phyloP scores from a whole-genome alignment of 2,888 invertebrate genomes.

The Agelastica alni region DNA sequence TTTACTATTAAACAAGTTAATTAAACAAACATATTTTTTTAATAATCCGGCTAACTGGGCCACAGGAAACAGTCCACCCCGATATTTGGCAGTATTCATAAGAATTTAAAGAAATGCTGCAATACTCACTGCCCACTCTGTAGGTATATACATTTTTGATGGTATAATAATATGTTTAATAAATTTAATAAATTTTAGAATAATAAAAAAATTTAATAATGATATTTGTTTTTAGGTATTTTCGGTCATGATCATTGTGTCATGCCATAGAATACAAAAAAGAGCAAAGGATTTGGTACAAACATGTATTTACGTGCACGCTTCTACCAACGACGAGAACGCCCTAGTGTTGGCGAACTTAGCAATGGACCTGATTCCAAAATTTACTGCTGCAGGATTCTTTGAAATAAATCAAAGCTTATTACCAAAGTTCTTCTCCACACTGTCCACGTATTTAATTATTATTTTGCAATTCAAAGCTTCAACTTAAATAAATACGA shows the following conservation, averaged over 20 bases:
- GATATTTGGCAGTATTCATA: too few relatives aligned
- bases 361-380: constrained; percentile 4
- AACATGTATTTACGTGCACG: constrained; percentile 6
- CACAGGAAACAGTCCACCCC: too few relatives aligned
- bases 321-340: background rate
- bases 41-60: too few relatives aligned
- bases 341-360: constrained; percentile 5
- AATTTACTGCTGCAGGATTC: constrained; percentile 16
- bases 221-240: constrained; percentile 12
- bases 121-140: too few relatives aligned
- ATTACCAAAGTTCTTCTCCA: constrained; percentile 6
- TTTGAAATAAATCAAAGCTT: constrained; percentile 12
- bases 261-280: constrained; percentile 10
- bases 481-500: too few relatives aligned
- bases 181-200: too few relatives aligned
- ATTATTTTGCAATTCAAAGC: constrained; percentile 12
- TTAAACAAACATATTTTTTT: too few relatives aligned
- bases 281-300: constrained; percentile 1
- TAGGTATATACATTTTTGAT: too few relatives aligned
- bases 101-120: too few relatives aligned
- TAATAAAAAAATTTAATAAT: too few relatives aligned
- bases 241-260: constrained; percentile 4
- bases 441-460: constrained; percentile 9
- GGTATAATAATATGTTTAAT: too few relatives aligned
- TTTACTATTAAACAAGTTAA: too few relatives aligned